phyloP scores from a whole-genome alignment of 2,113 vertebrate species.

The Atractosteus spatula region DNA sequence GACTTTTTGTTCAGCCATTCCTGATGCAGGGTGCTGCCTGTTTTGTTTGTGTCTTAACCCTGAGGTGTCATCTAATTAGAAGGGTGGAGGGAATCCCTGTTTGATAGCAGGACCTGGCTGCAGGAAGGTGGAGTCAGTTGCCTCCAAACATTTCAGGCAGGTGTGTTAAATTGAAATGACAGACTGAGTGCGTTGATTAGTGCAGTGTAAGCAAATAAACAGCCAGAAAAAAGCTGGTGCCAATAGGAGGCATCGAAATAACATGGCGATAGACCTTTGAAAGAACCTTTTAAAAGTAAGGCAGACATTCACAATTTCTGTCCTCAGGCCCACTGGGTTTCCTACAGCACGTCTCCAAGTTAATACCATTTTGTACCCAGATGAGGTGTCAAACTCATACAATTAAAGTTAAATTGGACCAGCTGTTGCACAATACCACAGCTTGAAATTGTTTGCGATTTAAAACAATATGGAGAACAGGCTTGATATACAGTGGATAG shows the following conservation, averaged over 20 bases:
- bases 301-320: too few species aligned
- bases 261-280: too few species aligned
- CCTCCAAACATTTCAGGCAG: neutral
- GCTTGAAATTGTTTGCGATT: too few species aligned
- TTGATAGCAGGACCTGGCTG: neutral
- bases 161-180: neutral
- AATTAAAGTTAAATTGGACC: too few species aligned
- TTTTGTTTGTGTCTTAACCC: neutral
- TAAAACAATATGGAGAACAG: too few species aligned
- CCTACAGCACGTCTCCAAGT: too few species aligned
- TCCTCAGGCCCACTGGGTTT: too few species aligned
- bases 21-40: neutral
- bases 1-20: neutral
- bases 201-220: neutral
- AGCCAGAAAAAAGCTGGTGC: neutral
- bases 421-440: too few species aligned
- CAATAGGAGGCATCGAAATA: neutral
- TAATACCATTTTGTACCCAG: too few species aligned
- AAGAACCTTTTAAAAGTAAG: too few species aligned
- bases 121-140: neutral
- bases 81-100: neutral
- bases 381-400: too few species aligned
- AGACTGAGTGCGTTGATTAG: neutral
- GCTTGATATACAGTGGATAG: too few species aligned
- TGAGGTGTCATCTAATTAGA: conserved; percentile 10